phyloP scores from a whole-genome alignment of 2,888 invertebrate species.

The Lordiphosa andalusiaca region DNA sequence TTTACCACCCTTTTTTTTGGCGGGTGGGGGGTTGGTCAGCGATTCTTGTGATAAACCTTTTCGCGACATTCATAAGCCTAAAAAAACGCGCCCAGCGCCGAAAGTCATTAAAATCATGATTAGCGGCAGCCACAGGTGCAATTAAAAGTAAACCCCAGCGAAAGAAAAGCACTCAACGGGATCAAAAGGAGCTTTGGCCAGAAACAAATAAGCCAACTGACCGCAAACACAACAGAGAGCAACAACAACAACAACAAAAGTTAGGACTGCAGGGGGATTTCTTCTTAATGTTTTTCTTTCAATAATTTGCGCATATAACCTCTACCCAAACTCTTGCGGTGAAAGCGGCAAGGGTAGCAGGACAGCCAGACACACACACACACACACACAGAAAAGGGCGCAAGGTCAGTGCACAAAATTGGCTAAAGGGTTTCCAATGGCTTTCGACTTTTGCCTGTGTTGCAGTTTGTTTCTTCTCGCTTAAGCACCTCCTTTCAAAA shows the following conservation, averaged over 20 bases:
- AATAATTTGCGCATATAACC: slow-evolving; percentile 50
- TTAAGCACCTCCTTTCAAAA: no score
- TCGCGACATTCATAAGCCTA: not conserved
- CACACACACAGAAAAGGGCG: not conserved
- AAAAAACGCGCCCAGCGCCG: not conserved
- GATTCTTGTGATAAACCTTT: slow-evolving; percentile 12
- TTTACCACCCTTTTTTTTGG: slow-evolving; percentile 50
- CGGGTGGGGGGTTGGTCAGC: slow-evolving; percentile 14
- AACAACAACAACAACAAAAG: slow-evolving; percentile 1
- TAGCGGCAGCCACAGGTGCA: slow-evolving; percentile 17
- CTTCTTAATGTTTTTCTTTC: slow-evolving; percentile 62
- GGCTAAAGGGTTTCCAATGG: no score
- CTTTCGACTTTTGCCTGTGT: no score
- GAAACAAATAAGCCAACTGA: slow-evolving; percentile 11
- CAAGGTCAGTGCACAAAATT: slow-evolving; percentile 9
- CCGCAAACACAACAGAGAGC: slow-evolving; percentile 3
- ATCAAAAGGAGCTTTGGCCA: not conserved
- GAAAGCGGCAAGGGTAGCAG: not conserved
- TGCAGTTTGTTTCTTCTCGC: no score
- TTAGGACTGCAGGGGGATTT: slow-evolving; percentile 22
- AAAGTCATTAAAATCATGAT: slow-evolving; percentile 14
- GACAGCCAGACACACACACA: not conserved
- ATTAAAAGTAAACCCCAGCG: slow-evolving; percentile 7
- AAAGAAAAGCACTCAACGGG: not conserved
- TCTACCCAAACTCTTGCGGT: slow-evolving; percentile 2